A percentile compares a stretch with the other conserved stretches of the same genome.
Conservation (phyloP, 2,888 invertebrate species). For the Rhingia rostrata region DNA sequence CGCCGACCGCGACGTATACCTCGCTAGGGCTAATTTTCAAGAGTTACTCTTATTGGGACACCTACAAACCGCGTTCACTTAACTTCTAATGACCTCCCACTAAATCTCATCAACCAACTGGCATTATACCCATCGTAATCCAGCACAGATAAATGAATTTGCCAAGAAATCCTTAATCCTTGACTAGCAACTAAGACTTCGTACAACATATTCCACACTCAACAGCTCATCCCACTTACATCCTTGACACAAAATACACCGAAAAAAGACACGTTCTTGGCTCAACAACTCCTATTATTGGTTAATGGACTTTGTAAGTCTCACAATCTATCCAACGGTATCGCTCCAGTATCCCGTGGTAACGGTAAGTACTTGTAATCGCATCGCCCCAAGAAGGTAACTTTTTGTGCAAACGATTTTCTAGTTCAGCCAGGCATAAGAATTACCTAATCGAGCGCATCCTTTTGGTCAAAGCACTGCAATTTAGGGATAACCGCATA, state of each 20-base stretch:
- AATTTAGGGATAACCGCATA: slow-evolving; percentile 56
- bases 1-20: too few species aligned
- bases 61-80: too few species aligned
- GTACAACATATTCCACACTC: background rate
- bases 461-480: slow-evolving; percentile 70
- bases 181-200: too few species aligned
- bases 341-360: background rate
- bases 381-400: slow-evolving; percentile 48
- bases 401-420: slow-evolving; percentile 50
- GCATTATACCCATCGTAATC: too few species aligned
- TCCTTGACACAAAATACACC: slow-evolving; percentile 4
- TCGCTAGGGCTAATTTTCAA: too few species aligned
- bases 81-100: too few species aligned
- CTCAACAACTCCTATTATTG: slow-evolving; percentile 32
- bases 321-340: slow-evolving; percentile 23
- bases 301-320: slow-evolving; percentile 62
- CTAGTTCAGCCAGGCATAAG: slow-evolving; percentile 56
- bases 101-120: too few species aligned
- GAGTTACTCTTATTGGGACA: too few species aligned
- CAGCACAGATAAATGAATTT: slow-evolving; percentile 24
- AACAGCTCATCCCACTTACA: slow-evolving; percentile 25
- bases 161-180: background rate
- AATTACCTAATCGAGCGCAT: slow-evolving; percentile 72
- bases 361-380: slow-evolving; percentile 62
- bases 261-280: slow-evolving; percentile 17